Conservation (phyloP, 2,888 invertebrate species). For the Pristionchus arcanus region DNA sequence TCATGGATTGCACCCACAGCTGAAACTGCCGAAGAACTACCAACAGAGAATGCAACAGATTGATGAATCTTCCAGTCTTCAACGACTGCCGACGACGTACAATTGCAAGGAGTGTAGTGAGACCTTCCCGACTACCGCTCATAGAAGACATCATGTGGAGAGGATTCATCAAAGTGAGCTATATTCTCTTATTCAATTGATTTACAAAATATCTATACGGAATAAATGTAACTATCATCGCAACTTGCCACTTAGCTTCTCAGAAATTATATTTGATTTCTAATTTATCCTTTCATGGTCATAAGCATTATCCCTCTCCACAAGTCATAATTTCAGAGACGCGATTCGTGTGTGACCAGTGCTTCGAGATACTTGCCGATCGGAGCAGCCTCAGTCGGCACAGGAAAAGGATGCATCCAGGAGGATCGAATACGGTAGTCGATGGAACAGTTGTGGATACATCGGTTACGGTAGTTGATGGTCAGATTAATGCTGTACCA, state of each 20-base stretch:
- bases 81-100: background rate
- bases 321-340: background rate
- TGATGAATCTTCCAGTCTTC: background rate
- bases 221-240: too few species aligned
- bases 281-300: background rate
- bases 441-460: background rate
- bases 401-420: background rate
- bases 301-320: background rate
- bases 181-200: background rate
- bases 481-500: too few species aligned
- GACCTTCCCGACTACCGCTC: background rate
- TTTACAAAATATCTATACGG: too few species aligned
- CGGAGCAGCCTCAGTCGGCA: constrained; percentile 2
- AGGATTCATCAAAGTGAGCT: background rate
- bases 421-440: background rate
- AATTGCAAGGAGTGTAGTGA: background rate
- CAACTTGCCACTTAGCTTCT: background rate
- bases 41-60: background rate
- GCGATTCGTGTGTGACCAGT: background rate
- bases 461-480: too few species aligned
- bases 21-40: background rate
- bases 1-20: constrained; percentile 15
- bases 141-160: constrained; percentile 36
- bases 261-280: background rate
- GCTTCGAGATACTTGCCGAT: background rate